Evolutionary conservation across 1,140 invertebrate species (phyloP).

Genomic region (Scaptomyza graminum): DNA sequence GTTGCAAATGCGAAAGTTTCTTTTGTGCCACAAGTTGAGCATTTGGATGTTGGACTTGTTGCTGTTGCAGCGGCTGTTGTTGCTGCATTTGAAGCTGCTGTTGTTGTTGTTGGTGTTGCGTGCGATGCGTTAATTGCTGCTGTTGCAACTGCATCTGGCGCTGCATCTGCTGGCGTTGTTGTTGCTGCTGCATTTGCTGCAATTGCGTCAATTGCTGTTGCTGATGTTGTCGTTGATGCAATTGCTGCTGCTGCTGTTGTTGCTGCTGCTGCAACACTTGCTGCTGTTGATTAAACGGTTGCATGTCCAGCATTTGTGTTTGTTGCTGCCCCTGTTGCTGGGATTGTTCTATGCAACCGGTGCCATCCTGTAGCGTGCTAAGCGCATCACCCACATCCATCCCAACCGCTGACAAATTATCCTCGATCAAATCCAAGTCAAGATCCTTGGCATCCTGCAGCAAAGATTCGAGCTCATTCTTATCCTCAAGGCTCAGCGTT

Average conservation of each 20-base stretch:
- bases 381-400: constrained; percentile 77
- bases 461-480: constrained; percentile 82
- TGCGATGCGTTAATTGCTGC: constrained; percentile 26
- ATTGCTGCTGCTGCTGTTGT: constrained; percentile 38
- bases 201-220: constrained; percentile 53
- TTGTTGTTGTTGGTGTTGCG: constrained; percentile 21
- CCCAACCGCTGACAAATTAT: constrained; percentile 74
- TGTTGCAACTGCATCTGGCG: constrained; percentile 45
- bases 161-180: constrained; percentile 39
- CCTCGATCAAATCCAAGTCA: constrained; percentile 79
- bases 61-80: constrained; percentile 47
- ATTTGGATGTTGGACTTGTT: constrained; percentile 33
- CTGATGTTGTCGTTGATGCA: constrained; percentile 51
- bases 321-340: constrained; percentile 54
- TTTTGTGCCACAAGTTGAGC: constrained; percentile 29
- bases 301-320: constrained; percentile 46
- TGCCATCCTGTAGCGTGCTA: constrained; percentile 57
- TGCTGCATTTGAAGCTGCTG: constrained; percentile 21
- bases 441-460: constrained; percentile 83
- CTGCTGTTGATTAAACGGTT: constrained; percentile 54
- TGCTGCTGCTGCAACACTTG: constrained; percentile 34
- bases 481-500: constrained; percentile 85
- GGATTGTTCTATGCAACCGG: constrained; percentile 47
- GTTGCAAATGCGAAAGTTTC: constrained; percentile 31
- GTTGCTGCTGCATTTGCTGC: constrained; percentile 38